Conservation (phyloP, 2,797 vertebrate species). For the Mastacembelus armatus region DNA sequence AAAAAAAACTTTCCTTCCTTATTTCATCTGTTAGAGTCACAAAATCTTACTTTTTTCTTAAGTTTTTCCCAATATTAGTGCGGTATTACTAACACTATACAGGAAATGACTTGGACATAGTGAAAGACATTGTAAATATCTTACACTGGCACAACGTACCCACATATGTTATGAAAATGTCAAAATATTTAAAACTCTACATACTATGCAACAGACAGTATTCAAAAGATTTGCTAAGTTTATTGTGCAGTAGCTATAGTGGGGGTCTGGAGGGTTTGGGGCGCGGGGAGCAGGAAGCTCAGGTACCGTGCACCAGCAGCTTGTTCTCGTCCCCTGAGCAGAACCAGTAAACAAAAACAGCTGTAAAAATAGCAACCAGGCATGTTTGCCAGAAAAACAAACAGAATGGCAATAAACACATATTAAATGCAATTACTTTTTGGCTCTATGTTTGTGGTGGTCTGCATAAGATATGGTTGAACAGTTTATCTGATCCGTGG, state of each 20-base stretch:
- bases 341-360: conserved; percentile 67
- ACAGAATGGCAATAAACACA: conserved; percentile 56
- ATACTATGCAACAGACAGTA: neutral
- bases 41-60: too few species aligned
- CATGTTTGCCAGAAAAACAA: conserved; percentile 51
- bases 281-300: too few species aligned
- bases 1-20: too few species aligned
- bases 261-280: too few species aligned
- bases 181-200: too few species aligned
- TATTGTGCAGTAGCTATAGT: conserved; percentile 27
- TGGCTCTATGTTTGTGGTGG: conserved; percentile 18
- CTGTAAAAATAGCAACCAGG: conserved; percentile 56
- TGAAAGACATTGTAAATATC: too few species aligned
- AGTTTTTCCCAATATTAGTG: too few species aligned
- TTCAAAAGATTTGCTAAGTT: conserved; percentile 8
- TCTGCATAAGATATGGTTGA: conserved; percentile 36
- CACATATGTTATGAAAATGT: too few species aligned
- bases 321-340: conserved; percentile 18
- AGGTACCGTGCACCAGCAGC: conserved; percentile 41
- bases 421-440: conserved; percentile 51
- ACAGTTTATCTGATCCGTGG: conserved; percentile 34
- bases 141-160: neutral
- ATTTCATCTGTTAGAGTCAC: conserved; percentile 8
- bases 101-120: too few species aligned
- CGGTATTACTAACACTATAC: too few species aligned